Percentiles rank a stretch among this genome's conserved stretches.
phyloP scores from a whole-genome alignment of 37 sponge, comb jelly and placozoan species.

The Spongilla lacustris region DNA sequence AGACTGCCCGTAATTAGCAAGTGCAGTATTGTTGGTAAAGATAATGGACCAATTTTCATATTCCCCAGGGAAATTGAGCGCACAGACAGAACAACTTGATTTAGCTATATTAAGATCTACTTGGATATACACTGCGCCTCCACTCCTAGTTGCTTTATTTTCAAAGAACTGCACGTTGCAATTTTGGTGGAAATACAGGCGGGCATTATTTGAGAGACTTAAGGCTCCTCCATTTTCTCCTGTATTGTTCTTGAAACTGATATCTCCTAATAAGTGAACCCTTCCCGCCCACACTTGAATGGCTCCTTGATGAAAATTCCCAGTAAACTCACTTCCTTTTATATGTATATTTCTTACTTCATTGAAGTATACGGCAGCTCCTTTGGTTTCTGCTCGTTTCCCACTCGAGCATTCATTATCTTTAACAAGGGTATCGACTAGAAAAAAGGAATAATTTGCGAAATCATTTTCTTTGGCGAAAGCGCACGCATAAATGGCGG shows the following conservation, averaged over 20 bases:
- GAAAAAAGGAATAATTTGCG: no score
- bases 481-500: no score
- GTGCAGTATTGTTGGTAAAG: slow-evolving; percentile 26
- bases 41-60: background rate
- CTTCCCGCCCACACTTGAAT: slow-evolving; percentile 4
- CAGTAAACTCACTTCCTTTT: background rate
- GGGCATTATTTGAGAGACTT: slow-evolving; percentile 10
- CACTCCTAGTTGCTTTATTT: background rate
- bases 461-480: no score
- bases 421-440: slow-evolving; percentile 10
- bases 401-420: no score
- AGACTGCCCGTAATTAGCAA: slow-evolving; percentile 19
- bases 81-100: background rate
- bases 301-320: slow-evolving; percentile 13
- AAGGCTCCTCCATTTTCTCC: slow-evolving; percentile 36
- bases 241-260: slow-evolving; percentile 12
- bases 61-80: background rate
- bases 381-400: background rate
- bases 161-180: slow-evolving; percentile 1
- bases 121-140: slow-evolving; percentile 40
- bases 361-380: slow-evolving; percentile 18
- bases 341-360: slow-evolving; percentile 1
- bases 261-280: slow-evolving; percentile 10
- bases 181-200: slow-evolving; percentile 25
- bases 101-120: slow-evolving; percentile 16